Evolutionary conservation across 2,113 vertebrate genomes (phyloP).

Genomic region (Jacana jacana): DNA sequence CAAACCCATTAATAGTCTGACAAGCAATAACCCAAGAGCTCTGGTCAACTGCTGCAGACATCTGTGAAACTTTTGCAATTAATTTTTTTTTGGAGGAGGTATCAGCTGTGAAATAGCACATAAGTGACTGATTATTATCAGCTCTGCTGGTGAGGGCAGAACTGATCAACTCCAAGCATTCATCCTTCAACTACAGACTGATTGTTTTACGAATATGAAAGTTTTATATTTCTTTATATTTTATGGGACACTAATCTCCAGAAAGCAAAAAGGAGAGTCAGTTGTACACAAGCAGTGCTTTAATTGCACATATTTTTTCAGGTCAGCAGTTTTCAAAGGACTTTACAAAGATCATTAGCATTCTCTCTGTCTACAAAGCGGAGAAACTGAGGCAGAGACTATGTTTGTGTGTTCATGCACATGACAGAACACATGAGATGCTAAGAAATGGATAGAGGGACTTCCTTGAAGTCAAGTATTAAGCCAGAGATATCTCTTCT

Average conservation of each 20-base stretch:
- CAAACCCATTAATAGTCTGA: conserved; percentile 86
- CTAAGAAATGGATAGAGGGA: background rate
- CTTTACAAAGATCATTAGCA: background rate
- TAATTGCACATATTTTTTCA: background rate
- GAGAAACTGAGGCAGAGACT: conserved; percentile 12
- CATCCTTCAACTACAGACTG: conserved; percentile 20
- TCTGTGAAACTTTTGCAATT: conserved; percentile 85
- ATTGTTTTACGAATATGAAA: background rate
- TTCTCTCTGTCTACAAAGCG: background rate
- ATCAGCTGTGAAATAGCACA: conserved; percentile 75
- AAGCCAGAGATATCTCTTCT: background rate
- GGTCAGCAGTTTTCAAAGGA: background rate
- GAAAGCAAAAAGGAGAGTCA: background rate
- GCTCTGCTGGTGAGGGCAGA: conserved; percentile 45
- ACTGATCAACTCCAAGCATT: conserved; percentile 29
- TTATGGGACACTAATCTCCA: background rate
- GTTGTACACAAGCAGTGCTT: background rate
- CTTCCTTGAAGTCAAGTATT: background rate
- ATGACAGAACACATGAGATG: background rate
- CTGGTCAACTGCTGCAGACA: conserved; percentile 84
- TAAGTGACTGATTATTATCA: conserved; percentile 74
- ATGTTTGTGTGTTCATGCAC: background rate
- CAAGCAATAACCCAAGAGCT: conserved; percentile 83
- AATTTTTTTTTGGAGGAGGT: conserved; percentile 72
- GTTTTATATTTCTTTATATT: conserved; percentile 13